A percentile compares a stretch with the other conserved stretches of the same genome.
Evolutionary conservation across 2,113 vertebrate species (phyloP).

Genomic region (Melierax canorus): DNA sequence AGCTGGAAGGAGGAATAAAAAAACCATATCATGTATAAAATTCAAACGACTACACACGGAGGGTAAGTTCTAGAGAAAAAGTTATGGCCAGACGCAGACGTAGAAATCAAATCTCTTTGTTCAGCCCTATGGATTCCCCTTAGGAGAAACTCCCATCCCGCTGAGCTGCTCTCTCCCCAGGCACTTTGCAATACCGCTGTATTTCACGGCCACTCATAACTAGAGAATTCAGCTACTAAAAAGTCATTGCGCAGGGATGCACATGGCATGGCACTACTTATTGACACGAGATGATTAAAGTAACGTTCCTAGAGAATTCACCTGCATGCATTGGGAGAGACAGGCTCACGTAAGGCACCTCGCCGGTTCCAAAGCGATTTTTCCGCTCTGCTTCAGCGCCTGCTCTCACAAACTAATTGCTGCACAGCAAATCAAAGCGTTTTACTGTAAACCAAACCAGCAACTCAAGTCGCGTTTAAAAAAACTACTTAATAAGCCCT

Average conservation of each 20-base stretch:
- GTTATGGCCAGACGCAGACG: background rate
- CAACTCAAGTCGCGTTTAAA: background rate
- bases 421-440: background rate
- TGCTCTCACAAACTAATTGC: background rate
- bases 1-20: background rate
- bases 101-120: background rate
- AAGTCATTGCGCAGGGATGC: background rate
- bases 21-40: accelerated
- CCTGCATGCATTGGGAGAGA: accelerated
- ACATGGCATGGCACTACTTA: accelerated
- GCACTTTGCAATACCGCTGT: background rate
- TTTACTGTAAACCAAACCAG: background rate
- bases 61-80: background rate
- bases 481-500: background rate
- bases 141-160: background rate
- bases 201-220: background rate
- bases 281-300: background rate
- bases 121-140: background rate
- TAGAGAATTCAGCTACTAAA: background rate
- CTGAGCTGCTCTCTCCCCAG: background rate
- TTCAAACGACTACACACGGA: background rate
- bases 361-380: background rate
- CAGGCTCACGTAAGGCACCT: background rate
- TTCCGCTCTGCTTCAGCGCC: background rate
- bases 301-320: background rate